phyloP scores from a whole-genome alignment of 1,140 invertebrate genomes.

The Drosophila rufa region DNA sequence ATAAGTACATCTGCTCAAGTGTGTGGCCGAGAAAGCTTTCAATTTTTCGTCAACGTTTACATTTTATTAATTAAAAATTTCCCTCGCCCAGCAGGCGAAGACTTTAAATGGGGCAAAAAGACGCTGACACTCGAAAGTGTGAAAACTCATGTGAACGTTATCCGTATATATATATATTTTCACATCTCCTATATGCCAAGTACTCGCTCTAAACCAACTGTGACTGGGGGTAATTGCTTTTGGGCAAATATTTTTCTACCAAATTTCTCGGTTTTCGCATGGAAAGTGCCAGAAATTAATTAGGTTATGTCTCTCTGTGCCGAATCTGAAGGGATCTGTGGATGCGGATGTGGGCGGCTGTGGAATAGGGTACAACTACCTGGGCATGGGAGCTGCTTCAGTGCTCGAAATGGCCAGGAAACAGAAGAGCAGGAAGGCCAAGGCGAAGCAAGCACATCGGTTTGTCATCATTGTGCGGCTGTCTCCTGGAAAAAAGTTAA shows the following conservation, averaged over 20 bases:
- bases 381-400: conserved; percentile 83
- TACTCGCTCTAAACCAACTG: conserved; percentile 32
- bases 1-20: conserved; percentile 4
- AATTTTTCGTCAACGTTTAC: conserved; percentile 64
- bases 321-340: conserved; percentile 11
- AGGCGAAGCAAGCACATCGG: conserved; percentile 56
- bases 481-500: conserved; percentile 37
- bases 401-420: conserved; percentile 71
- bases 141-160: conserved; percentile 21
- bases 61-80: conserved; percentile 73
- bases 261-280: conserved; percentile 44
- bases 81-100: conserved; percentile 13
- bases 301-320: conserved; percentile 42
- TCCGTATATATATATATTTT: conserved; percentile 14
- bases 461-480: conserved; percentile 75
- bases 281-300: conserved; percentile 66
- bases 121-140: conserved; percentile 47
- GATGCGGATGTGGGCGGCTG: conserved; percentile 8
- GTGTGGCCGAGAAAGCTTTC: conserved; percentile 7
- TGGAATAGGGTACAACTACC: conserved; percentile 78
- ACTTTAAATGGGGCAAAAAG: conserved; percentile 34
- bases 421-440: conserved; percentile 66
- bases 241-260: conserved; percentile 63
- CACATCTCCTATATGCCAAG: conserved; percentile 8
- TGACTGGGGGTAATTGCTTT: conserved; percentile 60